Conservation (phyloP, 1,140 invertebrate species). For the Frieseomelitta varia region DNA sequence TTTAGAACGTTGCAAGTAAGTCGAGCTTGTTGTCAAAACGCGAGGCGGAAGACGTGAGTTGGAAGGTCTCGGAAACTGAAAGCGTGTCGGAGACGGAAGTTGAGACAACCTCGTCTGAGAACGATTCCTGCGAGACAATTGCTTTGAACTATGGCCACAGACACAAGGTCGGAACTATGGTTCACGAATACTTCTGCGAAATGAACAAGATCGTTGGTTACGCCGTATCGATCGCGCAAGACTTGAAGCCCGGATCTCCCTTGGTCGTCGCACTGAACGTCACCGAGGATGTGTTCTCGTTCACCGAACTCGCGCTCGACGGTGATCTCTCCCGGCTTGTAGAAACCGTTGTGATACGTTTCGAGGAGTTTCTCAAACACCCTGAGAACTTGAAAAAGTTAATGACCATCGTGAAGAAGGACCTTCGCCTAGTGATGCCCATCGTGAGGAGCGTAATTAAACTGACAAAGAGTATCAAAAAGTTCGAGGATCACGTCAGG, state of each 20-base stretch:
- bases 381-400: not conserved
- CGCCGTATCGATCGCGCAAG: not conserved
- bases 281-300: not conserved
- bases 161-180: not conserved
- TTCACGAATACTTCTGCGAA: constrained; percentile 54
- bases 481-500: not conserved
- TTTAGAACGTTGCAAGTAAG: constrained; percentile 16
- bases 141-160: constrained; percentile 29
- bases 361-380: not conserved
- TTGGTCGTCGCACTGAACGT: not conserved
- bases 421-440: not conserved
- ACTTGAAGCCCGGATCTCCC: constrained; percentile 21
- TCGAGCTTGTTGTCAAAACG: constrained; percentile 21
- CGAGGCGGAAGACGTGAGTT: not conserved
- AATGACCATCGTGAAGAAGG: not conserved
- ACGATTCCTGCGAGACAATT: constrained; percentile 32
- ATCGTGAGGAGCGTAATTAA: not conserved
- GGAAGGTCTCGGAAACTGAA: not conserved
- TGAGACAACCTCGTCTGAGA: too few relatives aligned
- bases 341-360: not conserved
- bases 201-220: constrained; percentile 22
- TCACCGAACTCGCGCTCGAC: rapidly evolving
- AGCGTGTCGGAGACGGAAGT: too few relatives aligned
- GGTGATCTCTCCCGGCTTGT: not conserved
- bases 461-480: not conserved